Conservation (phyloP, 2,888 invertebrate species). For the Polydrusus cervinus region DNA sequence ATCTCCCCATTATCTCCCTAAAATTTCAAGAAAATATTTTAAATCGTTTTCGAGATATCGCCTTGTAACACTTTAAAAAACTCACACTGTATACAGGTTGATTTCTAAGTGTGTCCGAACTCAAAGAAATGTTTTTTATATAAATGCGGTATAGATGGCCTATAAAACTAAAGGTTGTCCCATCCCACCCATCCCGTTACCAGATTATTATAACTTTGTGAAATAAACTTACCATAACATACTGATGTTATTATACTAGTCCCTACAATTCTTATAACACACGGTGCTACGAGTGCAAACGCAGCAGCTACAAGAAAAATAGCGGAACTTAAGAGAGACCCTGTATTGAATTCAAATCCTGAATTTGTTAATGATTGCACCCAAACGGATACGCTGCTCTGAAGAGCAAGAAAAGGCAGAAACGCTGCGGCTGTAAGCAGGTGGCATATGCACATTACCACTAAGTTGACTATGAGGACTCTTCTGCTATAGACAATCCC, state of each 20-base stretch:
- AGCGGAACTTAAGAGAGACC: conserved; percentile 78
- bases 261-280: conserved; percentile 55
- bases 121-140: too few relatives aligned
- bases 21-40: too few relatives aligned
- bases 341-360: conserved; percentile 65
- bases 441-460: conserved; percentile 76
- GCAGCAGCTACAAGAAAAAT: conserved; percentile 78
- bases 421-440: conserved; percentile 79
- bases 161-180: too few relatives aligned
- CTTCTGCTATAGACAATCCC: conserved; percentile 73
- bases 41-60: too few relatives aligned
- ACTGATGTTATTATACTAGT: conserved; percentile 54
- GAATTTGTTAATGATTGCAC: conserved; percentile 64
- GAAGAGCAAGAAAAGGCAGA: conserved; percentile 76
- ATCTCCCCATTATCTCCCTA: too few relatives aligned
- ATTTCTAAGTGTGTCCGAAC: too few relatives aligned
- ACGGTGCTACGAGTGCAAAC: conserved; percentile 73
- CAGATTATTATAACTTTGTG: not conserved
- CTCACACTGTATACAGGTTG: too few relatives aligned
- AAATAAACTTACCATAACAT: conserved; percentile 58
- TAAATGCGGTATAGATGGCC: too few relatives aligned
- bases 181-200: too few relatives aligned
- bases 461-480: conserved; percentile 73
- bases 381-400: conserved; percentile 73
- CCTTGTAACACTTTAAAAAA: too few relatives aligned